Conservation (phyloP, 2,888 invertebrate genomes). For the Macrosiphum euphorbiae region DNA sequence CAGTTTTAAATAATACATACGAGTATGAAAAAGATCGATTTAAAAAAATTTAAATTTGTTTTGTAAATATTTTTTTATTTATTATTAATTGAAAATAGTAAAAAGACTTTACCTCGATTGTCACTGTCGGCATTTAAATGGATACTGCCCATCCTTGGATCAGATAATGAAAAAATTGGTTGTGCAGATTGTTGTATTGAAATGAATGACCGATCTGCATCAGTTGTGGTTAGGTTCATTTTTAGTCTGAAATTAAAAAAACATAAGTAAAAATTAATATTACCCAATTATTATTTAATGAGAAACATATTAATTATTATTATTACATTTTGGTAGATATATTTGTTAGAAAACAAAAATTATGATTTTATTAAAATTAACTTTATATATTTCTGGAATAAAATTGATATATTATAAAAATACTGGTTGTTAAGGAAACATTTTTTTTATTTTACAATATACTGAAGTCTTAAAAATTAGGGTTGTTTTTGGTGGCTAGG, state of each 20-base stretch:
- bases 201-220: constrained; percentile 57
- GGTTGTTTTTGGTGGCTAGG: constrained; percentile 36
- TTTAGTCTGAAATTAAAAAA: constrained; percentile 22
- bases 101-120: constrained; percentile 42
- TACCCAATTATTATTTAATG: not conserved
- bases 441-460: constrained; percentile 6
- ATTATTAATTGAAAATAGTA: not conserved
- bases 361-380: not conserved
- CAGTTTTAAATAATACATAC: not conserved
- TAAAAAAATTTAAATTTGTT: not conserved
- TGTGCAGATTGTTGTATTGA: constrained; percentile 60
- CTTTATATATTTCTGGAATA: not conserved
- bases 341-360: not conserved
- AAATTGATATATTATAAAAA: not conserved
- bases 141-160: constrained; percentile 54
- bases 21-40: not conserved
- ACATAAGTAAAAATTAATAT: not conserved
- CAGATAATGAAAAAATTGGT: constrained; percentile 53
- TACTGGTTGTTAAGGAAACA: not conserved
- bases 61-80: not conserved
- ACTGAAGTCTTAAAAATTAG: constrained; percentile 37
- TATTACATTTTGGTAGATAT: not conserved
- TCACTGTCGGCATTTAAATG: constrained; percentile 48
- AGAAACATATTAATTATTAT: not conserved
- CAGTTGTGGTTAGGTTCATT: constrained; percentile 59